phyloP scores from a whole-genome alignment of 2,888 invertebrate genomes.

The Heliconius hortense region DNA sequence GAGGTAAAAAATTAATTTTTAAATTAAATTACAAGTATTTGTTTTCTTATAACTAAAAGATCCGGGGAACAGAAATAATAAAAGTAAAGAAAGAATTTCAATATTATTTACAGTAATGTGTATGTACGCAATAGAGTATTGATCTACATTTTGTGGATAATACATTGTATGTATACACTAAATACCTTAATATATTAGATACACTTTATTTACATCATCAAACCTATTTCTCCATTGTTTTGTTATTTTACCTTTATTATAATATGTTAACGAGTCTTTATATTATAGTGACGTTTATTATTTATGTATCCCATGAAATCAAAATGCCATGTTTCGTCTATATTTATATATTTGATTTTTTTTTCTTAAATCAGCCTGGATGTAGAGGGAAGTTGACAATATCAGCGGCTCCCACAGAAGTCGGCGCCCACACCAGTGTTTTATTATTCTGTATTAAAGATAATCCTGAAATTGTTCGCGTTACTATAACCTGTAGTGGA shows the following conservation, averaged over 20 bases:
- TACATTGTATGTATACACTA: not conserved
- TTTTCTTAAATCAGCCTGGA: slow-evolving; percentile 60
- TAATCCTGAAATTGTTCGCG: slow-evolving; percentile 81
- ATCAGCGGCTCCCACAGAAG: slow-evolving; percentile 67
- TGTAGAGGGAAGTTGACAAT: slow-evolving; percentile 62
- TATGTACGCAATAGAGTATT: not conserved
- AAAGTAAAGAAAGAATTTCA: not conserved
- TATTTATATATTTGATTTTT: not conserved
- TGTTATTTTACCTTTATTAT: not conserved
- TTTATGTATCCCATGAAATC: not conserved
- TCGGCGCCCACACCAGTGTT: slow-evolving; percentile 59
- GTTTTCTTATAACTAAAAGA: not conserved
- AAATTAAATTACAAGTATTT: not conserved
- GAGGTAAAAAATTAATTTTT: slow-evolving; percentile 52
- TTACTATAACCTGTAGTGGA: slow-evolving; percentile 78
- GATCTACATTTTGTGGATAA: not conserved
- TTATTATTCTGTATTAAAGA: slow-evolving; percentile 76
- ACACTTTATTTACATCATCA: not conserved
- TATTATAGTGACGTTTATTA: not conserved
- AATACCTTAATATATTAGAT: not conserved
- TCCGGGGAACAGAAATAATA: not conserved
- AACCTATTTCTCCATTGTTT: not conserved
- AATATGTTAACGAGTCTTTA: not conserved
- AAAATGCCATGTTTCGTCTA: not conserved
- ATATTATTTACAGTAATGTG: not conserved